Conservation (phyloP, 2,113 vertebrate genomes). For the Colossoma macropomum region DNA sequence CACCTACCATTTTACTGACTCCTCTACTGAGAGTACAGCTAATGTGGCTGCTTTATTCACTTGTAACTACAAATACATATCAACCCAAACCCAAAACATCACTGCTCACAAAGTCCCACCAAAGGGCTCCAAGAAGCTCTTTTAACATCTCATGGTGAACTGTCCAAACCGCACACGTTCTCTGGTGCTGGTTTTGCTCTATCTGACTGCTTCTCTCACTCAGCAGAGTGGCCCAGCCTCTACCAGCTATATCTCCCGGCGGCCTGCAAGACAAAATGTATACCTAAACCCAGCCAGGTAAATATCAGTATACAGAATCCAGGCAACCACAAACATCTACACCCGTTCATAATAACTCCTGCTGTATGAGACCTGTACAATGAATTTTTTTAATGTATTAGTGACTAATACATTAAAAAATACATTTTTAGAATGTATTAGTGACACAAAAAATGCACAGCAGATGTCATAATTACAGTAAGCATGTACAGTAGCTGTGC, state of each 20-base stretch:
- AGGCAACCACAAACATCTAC: not conserved
- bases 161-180: slow-evolving; percentile 30
- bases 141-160: slow-evolving; percentile 60
- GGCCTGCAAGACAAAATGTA: slow-evolving; percentile 86
- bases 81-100: slow-evolving; percentile 36
- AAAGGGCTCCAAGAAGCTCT: not conserved
- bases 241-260: slow-evolving; percentile 82
- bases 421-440: too few relatives aligned
- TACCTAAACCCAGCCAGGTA: slow-evolving; percentile 82
- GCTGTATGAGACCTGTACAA: not conserved
- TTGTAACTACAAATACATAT: too few relatives aligned
- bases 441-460: too few relatives aligned
- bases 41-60: not conserved
- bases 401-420: too few relatives aligned
- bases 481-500: too few relatives aligned
- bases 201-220: slow-evolving; percentile 77
- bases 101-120: slow-evolving; percentile 59
- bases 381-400: not conserved
- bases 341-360: too few relatives aligned
- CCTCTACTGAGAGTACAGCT: not conserved
- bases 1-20: not conserved
- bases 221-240: slow-evolving; percentile 81
- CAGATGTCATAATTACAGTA: too few relatives aligned
- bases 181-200: slow-evolving; percentile 23
- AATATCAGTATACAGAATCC: slow-evolving; percentile 48